Base-by-base conservation (phyloP, 2,888 invertebrate genomes). In the Morpho helenor region DNA sequence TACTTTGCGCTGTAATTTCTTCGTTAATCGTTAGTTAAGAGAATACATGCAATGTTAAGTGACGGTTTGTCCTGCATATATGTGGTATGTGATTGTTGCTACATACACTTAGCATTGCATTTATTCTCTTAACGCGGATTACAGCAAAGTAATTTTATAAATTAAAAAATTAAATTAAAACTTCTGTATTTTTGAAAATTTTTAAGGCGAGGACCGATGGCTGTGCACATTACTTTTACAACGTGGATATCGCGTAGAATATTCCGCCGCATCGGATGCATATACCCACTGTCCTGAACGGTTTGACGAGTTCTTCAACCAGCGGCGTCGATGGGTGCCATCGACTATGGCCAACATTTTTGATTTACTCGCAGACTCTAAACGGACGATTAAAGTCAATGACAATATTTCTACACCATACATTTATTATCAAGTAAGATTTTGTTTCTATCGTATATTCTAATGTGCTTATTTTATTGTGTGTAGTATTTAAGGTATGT, bases 281-380 rank as follows among this genome's bases (percentile, higher is more conserved):
- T 96, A 96, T 83, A 99, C 98, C 0, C 98, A 98, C 78, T 96
- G 97, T 40, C 98, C 98, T 0, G 98, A 98, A 86, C 93, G 84
- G 8, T 98, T 98, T 81, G 94, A 94, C 66, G 98, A 98, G 80
- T 98, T 99, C 87, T 99, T 95, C 85, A 97, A 97, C 82, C 98
- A 98, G 81, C 93, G 98, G 9, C 93, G 98, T 9, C 93, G 98
- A 45, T 99, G 98, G 98, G 97, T 98, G 62, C 98, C 98, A 0
- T 98, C 98, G 1, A 99, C 98, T 0, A 96, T 98, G 80, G 98
- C 98, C 42, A 99, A 99, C 79, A 97, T 98, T 69, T 91, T 98
- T 67, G 98, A 99, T 82, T 91, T 99, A 59, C 88, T 98, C 0
- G 91, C 92, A 8, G 95, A 96, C 76, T 94, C 95, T 64, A 94